Conservation (phyloP, 2,797 vertebrate genomes). For the Sarcoramphus papa region DNA sequence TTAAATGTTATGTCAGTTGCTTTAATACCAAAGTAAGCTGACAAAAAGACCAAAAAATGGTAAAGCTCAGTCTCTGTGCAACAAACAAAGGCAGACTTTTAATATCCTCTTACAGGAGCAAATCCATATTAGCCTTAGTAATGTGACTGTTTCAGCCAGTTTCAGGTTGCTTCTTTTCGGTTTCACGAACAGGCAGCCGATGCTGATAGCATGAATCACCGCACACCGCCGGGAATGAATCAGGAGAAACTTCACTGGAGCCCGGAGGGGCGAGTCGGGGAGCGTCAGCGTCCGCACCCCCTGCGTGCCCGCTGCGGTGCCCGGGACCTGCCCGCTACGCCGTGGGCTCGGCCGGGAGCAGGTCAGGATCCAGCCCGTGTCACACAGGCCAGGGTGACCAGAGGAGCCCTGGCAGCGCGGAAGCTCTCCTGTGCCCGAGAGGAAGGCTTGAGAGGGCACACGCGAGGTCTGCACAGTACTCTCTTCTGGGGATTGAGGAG, state of each 20-base stretch:
- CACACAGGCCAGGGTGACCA: not conserved
- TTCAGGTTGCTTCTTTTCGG: not conserved
- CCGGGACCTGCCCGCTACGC: accelerated
- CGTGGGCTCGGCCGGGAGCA: accelerated
- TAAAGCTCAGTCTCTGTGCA: not conserved
- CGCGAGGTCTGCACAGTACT: accelerated
- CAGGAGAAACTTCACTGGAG: not conserved
- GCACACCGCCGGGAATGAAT: not conserved
- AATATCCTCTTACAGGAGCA: not conserved
- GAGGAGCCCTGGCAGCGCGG: accelerated
- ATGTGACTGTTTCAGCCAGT: not conserved
- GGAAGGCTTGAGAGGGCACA: not conserved
- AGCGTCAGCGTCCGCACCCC: accelerated
- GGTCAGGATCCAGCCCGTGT: not conserved
- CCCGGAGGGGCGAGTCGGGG: accelerated
- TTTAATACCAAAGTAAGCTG: not conserved
- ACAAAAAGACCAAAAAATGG: not conserved
- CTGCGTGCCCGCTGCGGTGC: accelerated
- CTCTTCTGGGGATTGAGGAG: not conserved
- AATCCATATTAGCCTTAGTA: not conserved
- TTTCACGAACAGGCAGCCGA: not conserved
- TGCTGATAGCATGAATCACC: not conserved
- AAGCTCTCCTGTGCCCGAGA: accelerated
- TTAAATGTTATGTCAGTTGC: constrained; percentile 15
- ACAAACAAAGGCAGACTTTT: not conserved